Evolutionary conservation across 2,797 vertebrate species (phyloP), one percentile per base, ranked within the genome.

Genomic region (Danionella dracula): DNA sequence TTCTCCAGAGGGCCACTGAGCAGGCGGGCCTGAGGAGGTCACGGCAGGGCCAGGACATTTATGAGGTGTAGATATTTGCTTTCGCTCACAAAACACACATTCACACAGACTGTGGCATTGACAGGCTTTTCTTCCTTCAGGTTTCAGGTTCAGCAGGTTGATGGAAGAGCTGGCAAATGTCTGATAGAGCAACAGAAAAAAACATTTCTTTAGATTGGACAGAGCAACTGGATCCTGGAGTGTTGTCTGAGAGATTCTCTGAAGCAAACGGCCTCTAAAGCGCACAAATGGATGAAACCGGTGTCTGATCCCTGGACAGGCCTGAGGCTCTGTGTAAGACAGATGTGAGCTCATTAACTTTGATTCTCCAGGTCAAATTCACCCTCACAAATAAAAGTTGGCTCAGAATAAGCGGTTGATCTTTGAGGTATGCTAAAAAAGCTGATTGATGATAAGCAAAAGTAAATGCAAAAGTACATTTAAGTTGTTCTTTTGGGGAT

Each of bases 201-300:
- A 44, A 32, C 32, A 56, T 38, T 31, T 66, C 21, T 57, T 38
- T 49, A 38, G 55, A 37, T 57, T 15, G 45, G 32, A 38, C 34
- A 38, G 34, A n/a, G 21, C 45, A 66, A 5, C 4, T 5, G 5
- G 16, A 35, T 12, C 19, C 4, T 8, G 29, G 15, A 29, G 13
- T 38, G 34, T 5, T 15, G 20, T 12, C 46, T 11, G 12, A 17
- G 40, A 37, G 15, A 29, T 48, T 13, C 8, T 16, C 29, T 48
- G 40, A 50, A 13, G 27, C 37, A 60, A 27, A 37, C 57, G 8
- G 32, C 9, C n/a, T 20, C 31, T 41, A 51, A 3, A 51, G 46
- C 16, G 15, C 51, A 42, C 45, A 59, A n/a, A 31, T 8, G 31
- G 68, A 74, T 81, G 78, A 84, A 82, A 74, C 78, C 82, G 74